A percentile compares a stretch with the other conserved stretches of the same genome.
These are phyloP conservation scores for Fragum sueziense DNA, from an alignment of 2,888 invertebrate genomes.

Conservation along the genomic window DNA sequence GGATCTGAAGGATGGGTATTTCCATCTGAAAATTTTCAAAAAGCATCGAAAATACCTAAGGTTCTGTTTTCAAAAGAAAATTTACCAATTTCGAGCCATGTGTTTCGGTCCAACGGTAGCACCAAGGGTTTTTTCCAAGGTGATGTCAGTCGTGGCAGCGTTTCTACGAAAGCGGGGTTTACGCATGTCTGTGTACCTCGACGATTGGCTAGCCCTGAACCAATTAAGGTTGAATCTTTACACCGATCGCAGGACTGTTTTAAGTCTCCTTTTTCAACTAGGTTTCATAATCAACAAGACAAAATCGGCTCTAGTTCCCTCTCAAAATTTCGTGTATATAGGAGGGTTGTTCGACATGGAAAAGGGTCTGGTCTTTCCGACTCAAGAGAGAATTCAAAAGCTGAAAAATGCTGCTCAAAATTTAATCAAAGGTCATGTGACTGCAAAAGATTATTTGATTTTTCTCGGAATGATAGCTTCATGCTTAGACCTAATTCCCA, in stretches of 20 bases:
- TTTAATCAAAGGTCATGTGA: constrained; percentile 14
- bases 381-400: constrained; percentile 13
- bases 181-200: constrained; percentile 31
- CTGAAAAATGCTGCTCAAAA: background rate
- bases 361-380: constrained; percentile 38
- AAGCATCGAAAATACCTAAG: constrained; percentile 9
- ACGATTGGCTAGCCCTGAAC: constrained; percentile 48
- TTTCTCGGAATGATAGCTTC: constrained; percentile 40
- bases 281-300: constrained; percentile 51
- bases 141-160: constrained; percentile 25
- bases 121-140: constrained; percentile 30
- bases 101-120: constrained; percentile 33
- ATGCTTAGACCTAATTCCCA: constrained; percentile 43
- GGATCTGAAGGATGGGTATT: constrained; percentile 13
- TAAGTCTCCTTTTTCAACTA: constrained; percentile 42
- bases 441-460: constrained; percentile 26
- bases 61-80: background rate
- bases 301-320: constrained; percentile 37
- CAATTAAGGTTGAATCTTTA: constrained; percentile 23
- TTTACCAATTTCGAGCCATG: constrained; percentile 17
- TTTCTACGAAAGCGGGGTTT: constrained; percentile 28
- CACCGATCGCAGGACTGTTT: constrained; percentile 28
- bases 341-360: constrained; percentile 25
- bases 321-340: constrained; percentile 43
- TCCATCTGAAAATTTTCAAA: constrained; percentile 5